Conservation (phyloP, 2,888 invertebrate species). For the Xestia sexstrigata region DNA sequence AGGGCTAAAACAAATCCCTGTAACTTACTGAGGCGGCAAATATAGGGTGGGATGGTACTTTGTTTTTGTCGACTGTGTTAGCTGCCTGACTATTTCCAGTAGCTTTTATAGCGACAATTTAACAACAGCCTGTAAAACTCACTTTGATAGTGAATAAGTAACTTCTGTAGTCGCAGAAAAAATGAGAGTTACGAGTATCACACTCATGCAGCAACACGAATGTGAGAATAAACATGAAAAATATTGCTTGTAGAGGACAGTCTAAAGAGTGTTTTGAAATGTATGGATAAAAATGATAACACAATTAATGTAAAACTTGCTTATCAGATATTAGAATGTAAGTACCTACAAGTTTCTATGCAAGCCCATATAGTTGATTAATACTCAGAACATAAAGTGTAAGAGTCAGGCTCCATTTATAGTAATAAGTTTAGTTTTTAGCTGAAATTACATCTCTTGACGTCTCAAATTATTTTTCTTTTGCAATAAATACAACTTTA, state of each 20-base stretch:
- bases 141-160: constrained; percentile 11
- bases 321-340: not conserved
- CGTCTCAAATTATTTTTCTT: no score
- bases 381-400: not conserved
- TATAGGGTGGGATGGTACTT: constrained; percentile 44
- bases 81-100: constrained; percentile 14
- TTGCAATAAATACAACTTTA: not conserved
- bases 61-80: constrained; percentile 46
- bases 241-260: no score
- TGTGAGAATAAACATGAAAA: not conserved
- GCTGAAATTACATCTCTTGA: not conserved
- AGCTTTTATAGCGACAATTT: constrained; percentile 25
- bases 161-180: not conserved
- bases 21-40: constrained; percentile 42
- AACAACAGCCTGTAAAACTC: constrained; percentile 29
- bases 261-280: not conserved
- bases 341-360: not conserved
- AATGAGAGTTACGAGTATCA: not conserved
- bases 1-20: constrained; percentile 41
- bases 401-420: not conserved
- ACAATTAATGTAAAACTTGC: not conserved
- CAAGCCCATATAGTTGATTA: not conserved
- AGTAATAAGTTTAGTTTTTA: not conserved
- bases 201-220: not conserved
- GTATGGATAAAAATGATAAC: fast-evolving